These are phyloP conservation scores for Cephonodes hylas DNA, from an alignment of 2,888 invertebrate genomes.

Conservation along the genomic window DNA sequence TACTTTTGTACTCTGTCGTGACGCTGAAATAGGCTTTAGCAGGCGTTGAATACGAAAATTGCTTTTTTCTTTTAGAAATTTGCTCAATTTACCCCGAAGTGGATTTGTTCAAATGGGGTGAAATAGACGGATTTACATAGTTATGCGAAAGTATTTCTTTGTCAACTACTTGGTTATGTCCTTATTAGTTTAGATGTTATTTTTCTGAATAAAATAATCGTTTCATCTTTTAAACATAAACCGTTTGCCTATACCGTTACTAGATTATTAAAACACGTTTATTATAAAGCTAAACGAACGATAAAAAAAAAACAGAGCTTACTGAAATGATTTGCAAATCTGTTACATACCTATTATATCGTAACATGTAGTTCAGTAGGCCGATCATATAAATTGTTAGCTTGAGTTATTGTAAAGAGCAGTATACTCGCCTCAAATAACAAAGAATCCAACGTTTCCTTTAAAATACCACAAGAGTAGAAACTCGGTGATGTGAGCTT, in stretches of 20 bases:
- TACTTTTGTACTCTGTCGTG: not conserved
- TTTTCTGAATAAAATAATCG: not conserved
- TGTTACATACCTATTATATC: too few relatives aligned
- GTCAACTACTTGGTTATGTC: not conserved
- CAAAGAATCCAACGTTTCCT: too few relatives aligned
- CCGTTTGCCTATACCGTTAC: not conserved
- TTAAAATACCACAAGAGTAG: too few relatives aligned
- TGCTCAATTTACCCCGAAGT: constrained; percentile 7
- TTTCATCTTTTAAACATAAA: not conserved
- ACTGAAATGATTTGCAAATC: too few relatives aligned
- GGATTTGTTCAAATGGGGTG: constrained; percentile 7
- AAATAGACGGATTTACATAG: constrained; percentile 9
- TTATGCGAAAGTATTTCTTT: not conserved
- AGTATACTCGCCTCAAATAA: too few relatives aligned
- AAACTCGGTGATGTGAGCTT: too few relatives aligned
- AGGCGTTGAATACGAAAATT: constrained; percentile 6
- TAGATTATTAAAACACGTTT: too few relatives aligned
- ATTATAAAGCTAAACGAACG: too few relatives aligned
- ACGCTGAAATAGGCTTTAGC: not conserved
- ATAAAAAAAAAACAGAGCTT: too few relatives aligned
- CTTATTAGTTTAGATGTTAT: constrained; percentile 22
- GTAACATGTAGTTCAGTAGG: too few relatives aligned
- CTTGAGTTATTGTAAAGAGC: too few relatives aligned
- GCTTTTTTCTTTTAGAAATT: constrained; percentile 9
- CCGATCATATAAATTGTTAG: too few relatives aligned